Evolutionary conservation across 2,113 vertebrate genomes (phyloP).

Genomic region (Otis tarda): DNA sequence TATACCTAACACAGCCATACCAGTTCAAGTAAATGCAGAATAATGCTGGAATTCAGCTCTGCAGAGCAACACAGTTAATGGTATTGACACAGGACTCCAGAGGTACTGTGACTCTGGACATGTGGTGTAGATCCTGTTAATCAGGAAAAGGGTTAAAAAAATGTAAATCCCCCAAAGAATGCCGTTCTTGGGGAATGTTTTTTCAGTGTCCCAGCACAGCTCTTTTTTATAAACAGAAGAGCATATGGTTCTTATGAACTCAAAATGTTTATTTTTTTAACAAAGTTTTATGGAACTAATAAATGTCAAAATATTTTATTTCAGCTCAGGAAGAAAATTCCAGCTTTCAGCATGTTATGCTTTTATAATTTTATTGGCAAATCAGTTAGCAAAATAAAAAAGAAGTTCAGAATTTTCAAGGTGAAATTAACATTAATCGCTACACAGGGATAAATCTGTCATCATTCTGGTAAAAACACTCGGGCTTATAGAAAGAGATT

Average conservation of each 20-base stretch:
- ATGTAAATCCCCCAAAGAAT: constrained; percentile 44
- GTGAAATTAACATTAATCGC: neutral
- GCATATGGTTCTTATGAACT: constrained; percentile 67
- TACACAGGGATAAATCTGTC: neutral
- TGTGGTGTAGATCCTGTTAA: neutral
- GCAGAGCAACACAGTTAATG: neutral
- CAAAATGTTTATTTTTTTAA: constrained; percentile 66
- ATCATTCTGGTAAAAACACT: neutral
- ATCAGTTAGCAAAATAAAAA: constrained; percentile 46
- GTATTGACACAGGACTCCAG: neutral
- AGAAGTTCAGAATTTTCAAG: constrained; percentile 11
- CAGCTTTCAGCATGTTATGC: constrained; percentile 54
- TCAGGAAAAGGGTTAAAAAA: constrained; percentile 41
- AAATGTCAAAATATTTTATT: constrained; percentile 69
- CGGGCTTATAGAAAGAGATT: neutral
- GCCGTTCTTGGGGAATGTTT: constrained; percentile 19
- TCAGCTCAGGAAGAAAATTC: constrained; percentile 46
- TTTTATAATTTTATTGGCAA: constrained; percentile 40
- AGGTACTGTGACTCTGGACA: neutral
- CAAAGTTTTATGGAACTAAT: constrained; percentile 63
- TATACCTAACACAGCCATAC: neutral
- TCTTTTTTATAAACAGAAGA: constrained; percentile 55
- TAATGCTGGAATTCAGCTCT: neutral
- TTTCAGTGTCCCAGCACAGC: constrained; percentile 26
- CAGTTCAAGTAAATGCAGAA: neutral